Base-by-base conservation (phyloP, 2,113 vertebrate species). In the Melanerpes aurifrons region DNA sequence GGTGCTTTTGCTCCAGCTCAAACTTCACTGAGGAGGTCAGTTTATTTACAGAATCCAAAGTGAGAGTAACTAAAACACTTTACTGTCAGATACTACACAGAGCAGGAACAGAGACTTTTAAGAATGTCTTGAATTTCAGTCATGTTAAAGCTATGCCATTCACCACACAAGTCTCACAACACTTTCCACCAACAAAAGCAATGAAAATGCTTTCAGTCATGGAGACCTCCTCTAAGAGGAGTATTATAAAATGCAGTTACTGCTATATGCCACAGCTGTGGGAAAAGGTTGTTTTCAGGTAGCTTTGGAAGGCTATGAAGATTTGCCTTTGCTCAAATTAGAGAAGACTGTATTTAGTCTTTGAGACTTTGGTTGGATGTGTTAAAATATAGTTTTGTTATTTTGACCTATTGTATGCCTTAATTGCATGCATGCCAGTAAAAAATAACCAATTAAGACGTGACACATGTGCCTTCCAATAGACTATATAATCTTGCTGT, bases 41-140 rank as follows among this genome's bases (percentile, higher is more conserved):
- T 54, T 89, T 66, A 72, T 73, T 85, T 87, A 84, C 37, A 69
- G 17, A n/a, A 59, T 76, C 56, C n/a, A n/a, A 72, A 87, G 8
- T n/a, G 54, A 68, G 17, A 24, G 18, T 58, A 45, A 87, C 10
- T 5, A 45, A n/a, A 89, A 75, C 6, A 32, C 9, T 4, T 31
- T 74, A 59, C 22, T 54, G 19, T 5, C 29, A 54, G 58, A 21
- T 76, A 82, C 13, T 57, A 25, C 7, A 10, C 0, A 0, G 22
- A 2, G 12, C 7, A 35, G 11, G 10, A 58, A 24, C 1, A 31
- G 54, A 4, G 9, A 15, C n/a, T 82, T 82, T 57, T 20, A 59
- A 47, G n/a, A 73, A 63, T 4, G 16, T 31, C 35, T 76, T 22
- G 43, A 61, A 75, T 12, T 48, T 8, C 13, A 3, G 13, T 17